Evolutionary conservation across 2,113 vertebrate genomes (phyloP).

Genomic region (Eptatretus burgeri): DNA sequence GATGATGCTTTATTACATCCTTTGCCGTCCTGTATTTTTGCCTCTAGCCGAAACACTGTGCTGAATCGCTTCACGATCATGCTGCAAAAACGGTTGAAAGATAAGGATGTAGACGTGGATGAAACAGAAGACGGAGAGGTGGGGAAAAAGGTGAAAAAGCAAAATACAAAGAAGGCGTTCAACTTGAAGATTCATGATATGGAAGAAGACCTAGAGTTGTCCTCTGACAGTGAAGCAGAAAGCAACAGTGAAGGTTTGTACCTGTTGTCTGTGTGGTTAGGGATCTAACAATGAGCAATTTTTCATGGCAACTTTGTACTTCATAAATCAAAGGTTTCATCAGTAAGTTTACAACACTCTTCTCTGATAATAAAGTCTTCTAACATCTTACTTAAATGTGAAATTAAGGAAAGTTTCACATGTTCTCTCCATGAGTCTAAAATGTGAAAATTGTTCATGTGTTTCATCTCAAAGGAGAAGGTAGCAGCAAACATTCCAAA

Average conservation of each 20-base stretch:
- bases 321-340: too few relatives aligned
- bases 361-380: too few relatives aligned
- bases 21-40: not conserved
- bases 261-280: too few relatives aligned
- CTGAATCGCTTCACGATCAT: slow-evolving; percentile 85
- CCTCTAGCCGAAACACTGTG: slow-evolving; percentile 38
- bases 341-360: too few relatives aligned
- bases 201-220: slow-evolving; percentile 58
- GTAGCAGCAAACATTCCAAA: slow-evolving; percentile 20
- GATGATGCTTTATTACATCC: too few relatives aligned
- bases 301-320: too few relatives aligned
- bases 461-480: slow-evolving; percentile 5
- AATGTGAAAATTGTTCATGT: too few relatives aligned
- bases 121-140: slow-evolving; percentile 35
- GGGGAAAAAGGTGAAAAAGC: slow-evolving; percentile 14
- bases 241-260: slow-evolving; percentile 14
- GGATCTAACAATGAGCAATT: too few relatives aligned
- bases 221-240: slow-evolving; percentile 30
- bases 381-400: too few relatives aligned
- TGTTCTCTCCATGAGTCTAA: too few relatives aligned
- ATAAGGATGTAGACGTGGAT: slow-evolving; percentile 24
- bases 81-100: slow-evolving; percentile 50
- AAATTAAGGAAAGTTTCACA: too few relatives aligned
- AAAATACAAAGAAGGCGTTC: slow-evolving; percentile 22
- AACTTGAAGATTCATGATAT: slow-evolving; percentile 48